A percentile compares a stretch with the other conserved stretches of the same genome.
phyloP scores from a whole-genome alignment of 1,140 invertebrate genomes.

The Zaprionus lachaisei region DNA sequence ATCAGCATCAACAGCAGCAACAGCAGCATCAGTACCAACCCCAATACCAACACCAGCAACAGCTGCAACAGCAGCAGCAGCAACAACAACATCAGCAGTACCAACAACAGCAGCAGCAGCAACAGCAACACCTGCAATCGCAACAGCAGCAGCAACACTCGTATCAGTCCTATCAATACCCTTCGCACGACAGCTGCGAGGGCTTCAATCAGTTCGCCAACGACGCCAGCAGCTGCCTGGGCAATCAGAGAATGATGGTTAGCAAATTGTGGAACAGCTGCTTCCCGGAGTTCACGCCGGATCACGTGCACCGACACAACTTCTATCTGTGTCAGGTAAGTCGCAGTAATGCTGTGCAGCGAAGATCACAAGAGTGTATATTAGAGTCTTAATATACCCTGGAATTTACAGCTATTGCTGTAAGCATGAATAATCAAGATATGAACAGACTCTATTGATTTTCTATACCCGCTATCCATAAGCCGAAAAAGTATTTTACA shows the following conservation, averaged over 20 bases:
- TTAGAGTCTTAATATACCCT: no score
- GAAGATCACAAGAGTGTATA: no score
- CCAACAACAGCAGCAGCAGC: constrained; percentile 53
- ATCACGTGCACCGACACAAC: constrained; percentile 83
- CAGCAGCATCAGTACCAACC: constrained; percentile 44
- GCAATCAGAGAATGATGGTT: constrained; percentile 84
- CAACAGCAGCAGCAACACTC: constrained; percentile 63
- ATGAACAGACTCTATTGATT: no score
- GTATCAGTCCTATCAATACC: constrained; percentile 72
- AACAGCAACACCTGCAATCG: constrained; percentile 55
- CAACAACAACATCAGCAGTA: constrained; percentile 48
- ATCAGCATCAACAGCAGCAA: constrained; percentile 54
- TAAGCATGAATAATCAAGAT: no score
- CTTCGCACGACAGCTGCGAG: constrained; percentile 80
- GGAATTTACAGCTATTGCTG: no score
- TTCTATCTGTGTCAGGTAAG: constrained; percentile 83
- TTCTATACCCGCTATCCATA: no score
- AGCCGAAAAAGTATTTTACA: no score
- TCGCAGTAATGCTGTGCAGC: not conserved
- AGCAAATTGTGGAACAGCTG: constrained; percentile 84
- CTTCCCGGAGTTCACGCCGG: constrained; percentile 83
- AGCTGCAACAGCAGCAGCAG: constrained; percentile 24
- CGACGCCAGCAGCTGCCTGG: constrained; percentile 73
- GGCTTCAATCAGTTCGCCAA: constrained; percentile 77
- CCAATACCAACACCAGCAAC: constrained; percentile 38